Percentiles rank a stretch among this genome's conserved stretches.
phyloP scores from a whole-genome alignment of 2,113 vertebrate genomes.

The Pteruthius melanotis region DNA sequence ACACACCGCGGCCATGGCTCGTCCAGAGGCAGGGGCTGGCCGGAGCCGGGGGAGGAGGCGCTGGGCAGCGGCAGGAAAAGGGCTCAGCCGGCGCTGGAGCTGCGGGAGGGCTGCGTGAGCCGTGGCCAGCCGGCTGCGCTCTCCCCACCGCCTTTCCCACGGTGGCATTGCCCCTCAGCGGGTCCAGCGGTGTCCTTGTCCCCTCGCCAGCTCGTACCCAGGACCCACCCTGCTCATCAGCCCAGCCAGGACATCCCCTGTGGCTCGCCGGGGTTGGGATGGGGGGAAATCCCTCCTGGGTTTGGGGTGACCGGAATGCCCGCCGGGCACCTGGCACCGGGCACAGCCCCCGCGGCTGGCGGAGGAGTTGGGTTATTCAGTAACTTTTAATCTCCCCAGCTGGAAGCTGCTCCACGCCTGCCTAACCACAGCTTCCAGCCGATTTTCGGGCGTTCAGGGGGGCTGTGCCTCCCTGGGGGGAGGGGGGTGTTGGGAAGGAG shows the following conservation, averaged over 20 bases:
- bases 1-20: background rate
- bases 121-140: background rate
- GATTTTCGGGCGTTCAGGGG: accelerated
- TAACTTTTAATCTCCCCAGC: conserved; percentile 13
- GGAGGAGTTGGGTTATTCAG: background rate
- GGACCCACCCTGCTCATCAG: accelerated
- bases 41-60: background rate
- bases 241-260: accelerated
- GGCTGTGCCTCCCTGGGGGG: background rate
- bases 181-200: accelerated
- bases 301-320: background rate
- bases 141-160: background rate
- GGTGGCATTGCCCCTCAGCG: background rate
- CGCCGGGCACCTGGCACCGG: background rate
- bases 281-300: accelerated
- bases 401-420: background rate
- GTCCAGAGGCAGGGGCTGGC: background rate
- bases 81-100: background rate
- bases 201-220: background rate
- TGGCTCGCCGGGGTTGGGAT: background rate
- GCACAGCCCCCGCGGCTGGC: accelerated
- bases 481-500: accelerated
- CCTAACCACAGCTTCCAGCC: background rate
- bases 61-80: background rate
- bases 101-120: conserved; percentile 11